Conservation (phyloP, 1,140 invertebrate species). For the Anastrepha ludens region DNA sequence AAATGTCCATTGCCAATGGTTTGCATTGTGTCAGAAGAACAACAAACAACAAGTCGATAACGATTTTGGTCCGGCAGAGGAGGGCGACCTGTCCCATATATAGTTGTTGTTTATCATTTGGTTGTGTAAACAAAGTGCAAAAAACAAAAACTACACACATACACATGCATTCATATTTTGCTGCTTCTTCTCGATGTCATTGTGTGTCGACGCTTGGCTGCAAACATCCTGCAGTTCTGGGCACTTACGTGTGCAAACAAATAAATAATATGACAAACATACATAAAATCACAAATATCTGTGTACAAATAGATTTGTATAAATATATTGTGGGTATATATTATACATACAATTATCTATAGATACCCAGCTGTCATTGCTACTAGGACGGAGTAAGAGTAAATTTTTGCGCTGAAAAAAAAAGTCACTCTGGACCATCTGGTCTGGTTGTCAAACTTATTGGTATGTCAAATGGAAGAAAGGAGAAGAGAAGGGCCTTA, state of each 20-base stretch:
- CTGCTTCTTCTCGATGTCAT: background rate
- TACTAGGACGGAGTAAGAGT: too few relatives aligned
- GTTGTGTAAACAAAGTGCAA: background rate
- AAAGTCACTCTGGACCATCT: too few relatives aligned
- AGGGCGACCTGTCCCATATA: background rate
- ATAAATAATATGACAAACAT: background rate
- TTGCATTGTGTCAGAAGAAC: background rate
- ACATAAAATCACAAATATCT: too few relatives aligned
- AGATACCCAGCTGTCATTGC: too few relatives aligned
- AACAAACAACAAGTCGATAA: background rate
- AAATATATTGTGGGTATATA: too few relatives aligned
- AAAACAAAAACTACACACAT: background rate
- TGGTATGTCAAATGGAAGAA: too few relatives aligned
- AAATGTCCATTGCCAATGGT: background rate
- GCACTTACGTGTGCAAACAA: constrained; percentile 10
- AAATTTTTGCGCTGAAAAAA: too few relatives aligned
- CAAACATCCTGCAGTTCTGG: constrained; percentile 13
- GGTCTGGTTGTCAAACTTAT: too few relatives aligned
- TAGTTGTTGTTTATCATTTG: background rate
- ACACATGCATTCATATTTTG: too few relatives aligned
- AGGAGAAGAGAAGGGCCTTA: too few relatives aligned
- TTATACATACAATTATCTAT: too few relatives aligned
- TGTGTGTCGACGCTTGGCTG: background rate
- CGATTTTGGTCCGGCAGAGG: background rate
- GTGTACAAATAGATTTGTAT: too few relatives aligned